These are phyloP conservation scores for Diadophis punctatus DNA, from an alignment of 2,113 vertebrate genomes.

Conservation along the genomic window DNA sequence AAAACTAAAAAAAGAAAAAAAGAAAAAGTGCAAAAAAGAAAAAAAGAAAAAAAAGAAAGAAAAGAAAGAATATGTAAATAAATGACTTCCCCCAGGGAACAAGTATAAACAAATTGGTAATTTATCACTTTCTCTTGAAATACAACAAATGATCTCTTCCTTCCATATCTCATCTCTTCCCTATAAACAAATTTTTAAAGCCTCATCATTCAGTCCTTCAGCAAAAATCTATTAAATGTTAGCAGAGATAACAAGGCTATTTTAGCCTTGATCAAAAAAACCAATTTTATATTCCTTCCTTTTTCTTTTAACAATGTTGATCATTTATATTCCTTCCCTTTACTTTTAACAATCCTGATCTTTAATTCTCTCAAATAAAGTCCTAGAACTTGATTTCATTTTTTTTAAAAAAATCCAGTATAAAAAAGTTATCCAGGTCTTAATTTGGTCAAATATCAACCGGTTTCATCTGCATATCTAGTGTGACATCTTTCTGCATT, in stretches of 20 bases:
- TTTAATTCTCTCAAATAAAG: not conserved
- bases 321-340: no score
- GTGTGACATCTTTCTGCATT: not conserved
- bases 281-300: no score
- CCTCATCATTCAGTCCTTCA: not conserved
- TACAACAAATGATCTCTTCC: not conserved
- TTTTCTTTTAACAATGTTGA: not conserved
- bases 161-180: not conserved
- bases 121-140: not conserved
- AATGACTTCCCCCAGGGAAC: not conserved
- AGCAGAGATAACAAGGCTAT: not conserved
- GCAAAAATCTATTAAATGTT: not conserved
- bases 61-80: not conserved
- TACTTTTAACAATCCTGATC: no score
- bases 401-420: not conserved
- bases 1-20: not conserved
- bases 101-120: not conserved
- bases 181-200: not conserved
- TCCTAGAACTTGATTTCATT: not conserved
- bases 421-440: not conserved
- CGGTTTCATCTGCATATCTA: not conserved
- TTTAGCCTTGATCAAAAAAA: no score
- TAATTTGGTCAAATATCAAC: not conserved
- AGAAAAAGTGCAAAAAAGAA: not conserved
- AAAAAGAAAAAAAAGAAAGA: no score